Base-by-base conservation (phyloP, 2,113 vertebrate species). In the Thunnus maccoyii region DNA sequence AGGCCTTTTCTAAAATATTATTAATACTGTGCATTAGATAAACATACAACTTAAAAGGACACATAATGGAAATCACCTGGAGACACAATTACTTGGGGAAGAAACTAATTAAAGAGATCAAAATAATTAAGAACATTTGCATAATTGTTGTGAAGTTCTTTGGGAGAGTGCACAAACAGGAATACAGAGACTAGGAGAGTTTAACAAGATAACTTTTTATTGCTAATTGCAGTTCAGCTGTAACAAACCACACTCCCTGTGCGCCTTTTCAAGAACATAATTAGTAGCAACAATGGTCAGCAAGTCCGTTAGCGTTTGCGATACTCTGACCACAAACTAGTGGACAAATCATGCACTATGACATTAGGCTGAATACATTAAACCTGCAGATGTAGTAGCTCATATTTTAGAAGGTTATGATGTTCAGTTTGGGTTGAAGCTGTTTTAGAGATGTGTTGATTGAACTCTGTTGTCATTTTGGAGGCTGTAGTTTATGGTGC, bases 71-170 rank as follows among this genome's bases (percentile, higher is more conserved):
- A 85, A 80, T 70, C 51, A 88, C 80, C 85, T 73, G 63, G 54
- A 84, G 80, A 72, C 69, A 76, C 62, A 66, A 76, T 83, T 72
- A 73, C 66, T 76, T 41, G 46, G 25, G 47, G 47, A 62, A 70
- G 44, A 80, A 83, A 80, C 83, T 64, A 80, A 86, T 85, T 85
- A 86, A 81, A 48, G 73, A 72, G 65, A 81, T 83, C 58, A 65
- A 81, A 81, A 83, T 73, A 87, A 76, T 87, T 80, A 85, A 75
- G 64, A 14, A 60, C 0, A 80, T 88, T 69, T 76, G 30, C 75
- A 85, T 72, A 80, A 30, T 61, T 87, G 47, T 78, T 71, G 80
- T 44, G 55, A 70, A 78, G 72, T 72, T 80, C 51, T 77, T 52
- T 13, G 20, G 56, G n/a, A 64, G 73, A 46, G 48, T 44, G 57